Evolutionary conservation across 1,140 invertebrate genomes (phyloP), one percentile per base, ranked within the genome.

Genomic region (Calliopsis andreniformis): DNA sequence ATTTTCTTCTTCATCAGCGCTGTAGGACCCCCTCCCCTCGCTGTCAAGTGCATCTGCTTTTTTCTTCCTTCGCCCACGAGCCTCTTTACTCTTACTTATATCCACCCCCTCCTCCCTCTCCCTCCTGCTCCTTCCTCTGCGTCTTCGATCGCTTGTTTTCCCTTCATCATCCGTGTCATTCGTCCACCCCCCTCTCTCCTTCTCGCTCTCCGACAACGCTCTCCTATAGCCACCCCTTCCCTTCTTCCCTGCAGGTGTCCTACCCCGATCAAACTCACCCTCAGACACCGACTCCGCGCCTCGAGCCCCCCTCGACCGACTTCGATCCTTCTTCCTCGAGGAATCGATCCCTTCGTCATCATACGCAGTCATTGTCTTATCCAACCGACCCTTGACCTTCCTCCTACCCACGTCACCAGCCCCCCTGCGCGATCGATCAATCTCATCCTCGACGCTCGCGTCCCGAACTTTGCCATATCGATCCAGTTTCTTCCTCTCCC

Each of bases 1-100:
- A 59, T 63, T 55, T 63, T 32, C 45, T 45, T 76, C 66, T 67
- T 80, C 53, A 72, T 76, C 59, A 53, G 28, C 30, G 12, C 12
- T 42, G 20, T 42, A 7, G 53, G 30, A 68, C 35, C 45, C 51
- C 32, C 30, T 63, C 49, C 10, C 32, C 12, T 39, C 49, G n/a
- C 47, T 69, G 55, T 71, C 67, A 49, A 18, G 28, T 30, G 39
- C 51, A 72, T 68, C 67, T 35, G 30, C 10, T 39, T 69, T 63
- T 62, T 62, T 80, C 51, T 25, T 69, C 45, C 25, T 63, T 28
- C 30, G 51, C 7, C 32, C 16, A 1, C 64, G 39, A 43, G 56
- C 6, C 35, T n/a, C 20, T 25, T 77, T 71, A 35, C 18, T 47
- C 53, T 53, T 61, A 32, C 62, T 56, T 42, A 30, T 20, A 51